A percentile compares a stretch with the other conserved stretches of the same genome.
These are phyloP conservation scores for Trachops cirrhosus DNA, from an alignment of 2,797 vertebrate species.

Conservation along the genomic window DNA sequence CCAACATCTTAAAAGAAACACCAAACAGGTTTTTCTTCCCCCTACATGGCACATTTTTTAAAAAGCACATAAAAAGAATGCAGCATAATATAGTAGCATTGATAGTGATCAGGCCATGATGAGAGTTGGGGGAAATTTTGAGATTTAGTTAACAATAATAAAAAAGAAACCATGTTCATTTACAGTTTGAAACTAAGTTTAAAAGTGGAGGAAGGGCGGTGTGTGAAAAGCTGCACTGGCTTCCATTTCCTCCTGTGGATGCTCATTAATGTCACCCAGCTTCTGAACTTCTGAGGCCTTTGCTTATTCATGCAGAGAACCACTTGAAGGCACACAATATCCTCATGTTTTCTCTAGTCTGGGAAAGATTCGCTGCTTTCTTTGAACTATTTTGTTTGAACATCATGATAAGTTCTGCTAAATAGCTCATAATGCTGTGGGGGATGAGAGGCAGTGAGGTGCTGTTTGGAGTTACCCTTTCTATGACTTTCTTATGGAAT, in stretches of 20 bases:
- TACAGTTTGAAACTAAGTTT: not conserved
- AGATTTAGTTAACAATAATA: not conserved
- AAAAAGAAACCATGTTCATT: not conserved
- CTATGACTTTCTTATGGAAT: conserved; percentile 35
- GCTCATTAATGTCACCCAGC: not conserved
- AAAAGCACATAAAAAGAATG: not conserved
- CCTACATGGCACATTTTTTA: not conserved
- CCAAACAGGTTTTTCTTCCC: not conserved
- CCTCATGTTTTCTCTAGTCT: not conserved
- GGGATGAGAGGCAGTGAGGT: not conserved
- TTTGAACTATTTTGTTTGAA: conserved; percentile 48
- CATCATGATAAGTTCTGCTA: conserved; percentile 38
- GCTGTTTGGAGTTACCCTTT: not conserved
- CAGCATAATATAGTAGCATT: not conserved
- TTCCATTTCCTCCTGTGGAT: not conserved
- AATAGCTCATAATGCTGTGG: conserved; percentile 11
- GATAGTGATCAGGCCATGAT: not conserved
- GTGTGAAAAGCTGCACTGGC: not conserved
- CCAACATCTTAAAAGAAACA: not conserved
- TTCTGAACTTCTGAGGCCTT: not conserved
- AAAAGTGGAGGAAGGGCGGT: not conserved
- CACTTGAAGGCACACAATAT: conserved; percentile 41
- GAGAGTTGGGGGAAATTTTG: not conserved
- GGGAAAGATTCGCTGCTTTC: conserved; percentile 1
- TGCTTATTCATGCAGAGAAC: conserved; percentile 8